Evolutionary conservation across 23 tunicate species (phyloP).

Genomic region (Corella eumyota): DNA sequence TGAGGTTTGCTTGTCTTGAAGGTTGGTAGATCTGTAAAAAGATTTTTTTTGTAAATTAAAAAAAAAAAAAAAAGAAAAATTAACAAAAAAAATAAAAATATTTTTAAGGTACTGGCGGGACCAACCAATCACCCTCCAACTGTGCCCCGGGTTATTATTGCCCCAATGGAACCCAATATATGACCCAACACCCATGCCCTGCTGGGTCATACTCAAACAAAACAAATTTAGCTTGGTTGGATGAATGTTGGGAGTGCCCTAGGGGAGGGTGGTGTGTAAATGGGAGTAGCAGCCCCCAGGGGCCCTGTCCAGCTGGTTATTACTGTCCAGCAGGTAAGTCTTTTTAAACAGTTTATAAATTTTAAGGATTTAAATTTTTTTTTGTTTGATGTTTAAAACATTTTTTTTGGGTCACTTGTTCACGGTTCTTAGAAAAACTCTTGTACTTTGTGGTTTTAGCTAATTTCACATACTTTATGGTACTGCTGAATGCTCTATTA

Average conservation of each 20-base stretch:
- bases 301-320: constrained; percentile 87
- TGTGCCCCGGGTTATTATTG: constrained; percentile 91
- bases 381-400: no score
- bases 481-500: no score
- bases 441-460: no score
- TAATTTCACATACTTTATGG: no score
- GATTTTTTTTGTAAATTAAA: no score
- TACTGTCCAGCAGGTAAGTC: constrained; percentile 87
- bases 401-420: no score
- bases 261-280: constrained; percentile 51
- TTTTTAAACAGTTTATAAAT: no score
- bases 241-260: constrained; percentile 96
- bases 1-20: constrained; percentile 51
- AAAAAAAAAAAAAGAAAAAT: not conserved
- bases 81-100: not conserved
- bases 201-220: constrained; percentile 93
- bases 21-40: no score
- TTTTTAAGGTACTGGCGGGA: constrained; percentile 72
- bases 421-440: no score
- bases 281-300: constrained; percentile 47
- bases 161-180: constrained; percentile 58
- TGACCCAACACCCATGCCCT: constrained; percentile 68
- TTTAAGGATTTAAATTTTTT: no score
- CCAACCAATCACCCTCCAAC: constrained; percentile 15
- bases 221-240: constrained; percentile 54